A percentile compares a stretch with the other conserved stretches of the same genome.
Conservation (phyloP, 1,140 invertebrate species). For the Chrysopa pallens region DNA sequence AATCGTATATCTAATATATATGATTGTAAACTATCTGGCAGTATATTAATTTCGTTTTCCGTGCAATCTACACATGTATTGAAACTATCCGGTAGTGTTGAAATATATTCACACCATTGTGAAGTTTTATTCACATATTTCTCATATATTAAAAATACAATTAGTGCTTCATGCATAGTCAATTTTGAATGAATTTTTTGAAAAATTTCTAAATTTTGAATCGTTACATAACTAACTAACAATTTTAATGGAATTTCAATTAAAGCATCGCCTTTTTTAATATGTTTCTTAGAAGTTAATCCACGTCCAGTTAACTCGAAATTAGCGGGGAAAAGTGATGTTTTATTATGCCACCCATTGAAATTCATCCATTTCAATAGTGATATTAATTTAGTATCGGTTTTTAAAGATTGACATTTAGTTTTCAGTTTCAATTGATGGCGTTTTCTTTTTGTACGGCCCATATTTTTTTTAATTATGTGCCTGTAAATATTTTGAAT, state of each 20-base stretch:
- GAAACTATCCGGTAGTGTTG: conserved; percentile 27
- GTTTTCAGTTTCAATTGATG: conserved; percentile 3
- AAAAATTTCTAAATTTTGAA: conserved; percentile 14
- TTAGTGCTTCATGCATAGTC: conserved; percentile 30
- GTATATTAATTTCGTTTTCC: conserved; percentile 19
- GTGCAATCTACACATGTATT: conserved; percentile 8
- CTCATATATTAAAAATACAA: conserved; percentile 40
- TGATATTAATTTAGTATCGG: conserved; percentile 8
- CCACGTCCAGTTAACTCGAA: conserved; percentile 35
- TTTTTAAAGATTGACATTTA: conserved; percentile 3
- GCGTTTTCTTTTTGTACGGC: conserved; percentile 11
- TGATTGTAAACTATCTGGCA: conserved; percentile 20
- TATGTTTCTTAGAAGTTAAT: conserved; percentile 24
- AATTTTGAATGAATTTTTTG: conserved; percentile 18
- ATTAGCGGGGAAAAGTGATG: conserved; percentile 11
- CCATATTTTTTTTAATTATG: conserved; percentile 7
- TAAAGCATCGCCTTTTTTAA: conserved; percentile 24
- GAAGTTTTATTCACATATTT: conserved; percentile 23
- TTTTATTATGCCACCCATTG: conserved; percentile 13
- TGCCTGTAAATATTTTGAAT: too few relatives aligned
- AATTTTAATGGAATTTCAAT: conserved; percentile 30
- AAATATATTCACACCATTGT: conserved; percentile 32
- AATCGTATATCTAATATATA: conserved; percentile 16
- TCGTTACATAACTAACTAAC: conserved; percentile 28
- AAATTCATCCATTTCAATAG: conserved; percentile 14